Evolutionary conservation across 2,113 vertebrate species (phyloP).

Genomic region (Proteles cristata): DNA sequence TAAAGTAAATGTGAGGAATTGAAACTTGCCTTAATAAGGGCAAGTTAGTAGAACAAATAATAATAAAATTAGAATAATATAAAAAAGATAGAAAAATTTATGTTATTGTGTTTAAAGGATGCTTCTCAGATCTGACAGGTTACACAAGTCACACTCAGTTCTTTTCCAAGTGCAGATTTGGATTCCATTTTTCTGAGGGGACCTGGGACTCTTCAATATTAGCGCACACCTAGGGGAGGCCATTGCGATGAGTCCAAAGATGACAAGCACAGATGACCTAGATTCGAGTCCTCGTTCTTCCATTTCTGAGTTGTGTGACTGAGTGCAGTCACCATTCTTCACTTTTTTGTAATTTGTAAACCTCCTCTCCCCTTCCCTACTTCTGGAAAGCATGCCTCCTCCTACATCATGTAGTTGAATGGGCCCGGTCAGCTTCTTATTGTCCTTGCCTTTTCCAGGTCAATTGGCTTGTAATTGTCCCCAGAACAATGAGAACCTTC

Average conservation of each 20-base stretch:
- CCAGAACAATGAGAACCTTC: background rate
- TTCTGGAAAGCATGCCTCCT: background rate
- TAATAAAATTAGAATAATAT: background rate
- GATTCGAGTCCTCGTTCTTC: background rate
- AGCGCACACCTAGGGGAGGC: background rate
- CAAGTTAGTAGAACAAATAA: background rate
- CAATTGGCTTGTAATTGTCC: background rate
- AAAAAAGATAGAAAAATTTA: background rate
- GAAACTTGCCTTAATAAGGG: background rate
- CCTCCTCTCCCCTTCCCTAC: background rate
- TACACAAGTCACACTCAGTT: too few species aligned
- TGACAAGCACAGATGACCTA: background rate
- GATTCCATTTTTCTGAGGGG: background rate
- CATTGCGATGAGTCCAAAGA: background rate
- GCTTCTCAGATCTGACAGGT: background rate
- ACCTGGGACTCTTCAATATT: background rate
- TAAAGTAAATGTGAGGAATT: background rate
- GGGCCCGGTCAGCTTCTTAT: background rate
- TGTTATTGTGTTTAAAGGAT: background rate
- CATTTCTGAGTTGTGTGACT: background rate
- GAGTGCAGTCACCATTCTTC: background rate
- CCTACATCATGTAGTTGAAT: background rate
- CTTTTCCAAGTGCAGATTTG: background rate
- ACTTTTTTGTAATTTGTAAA: background rate
- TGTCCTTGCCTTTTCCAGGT: too few species aligned